Percentiles rank a stretch among this genome's conserved stretches.
phyloP scores from a whole-genome alignment of 2,797 vertebrate genomes.

The Chiropotes sagulatus region DNA sequence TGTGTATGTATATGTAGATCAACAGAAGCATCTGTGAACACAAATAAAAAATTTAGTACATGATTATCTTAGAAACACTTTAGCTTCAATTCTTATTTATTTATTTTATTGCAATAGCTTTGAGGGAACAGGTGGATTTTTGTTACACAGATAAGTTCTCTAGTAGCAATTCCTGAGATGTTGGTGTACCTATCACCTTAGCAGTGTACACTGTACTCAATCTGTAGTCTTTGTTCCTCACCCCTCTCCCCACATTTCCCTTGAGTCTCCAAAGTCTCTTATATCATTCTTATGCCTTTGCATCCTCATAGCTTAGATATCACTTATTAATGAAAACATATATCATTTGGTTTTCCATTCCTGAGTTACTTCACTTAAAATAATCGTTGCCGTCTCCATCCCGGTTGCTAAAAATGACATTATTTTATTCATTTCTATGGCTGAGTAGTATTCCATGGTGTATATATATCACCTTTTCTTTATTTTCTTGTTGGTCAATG shows the following conservation, averaged over 20 bases:
- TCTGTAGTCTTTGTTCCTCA: neutral
- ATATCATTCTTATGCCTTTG: neutral
- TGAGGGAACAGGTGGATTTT: neutral
- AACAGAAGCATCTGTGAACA: neutral
- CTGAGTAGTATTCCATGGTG: neutral
- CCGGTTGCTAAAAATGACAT: neutral
- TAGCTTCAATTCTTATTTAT: neutral
- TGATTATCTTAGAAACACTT: neutral
- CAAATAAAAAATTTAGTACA: neutral
- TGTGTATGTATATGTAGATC: neutral
- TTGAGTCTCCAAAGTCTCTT: neutral
- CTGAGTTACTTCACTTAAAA: neutral
- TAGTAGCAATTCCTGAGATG: neutral
- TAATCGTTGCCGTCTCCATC: neutral
- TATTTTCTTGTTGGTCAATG: neutral
- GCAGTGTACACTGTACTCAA: neutral
- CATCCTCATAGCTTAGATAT: neutral
- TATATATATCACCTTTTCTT: neutral
- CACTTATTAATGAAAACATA: neutral
- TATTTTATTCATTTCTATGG: neutral
- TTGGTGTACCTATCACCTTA: neutral
- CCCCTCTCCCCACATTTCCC: neutral
- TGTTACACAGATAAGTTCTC: accelerated
- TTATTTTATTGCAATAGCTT: neutral
- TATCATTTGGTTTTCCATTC: neutral